Conservation (phyloP, 2,113 vertebrate genomes). For the Alces alces region DNA sequence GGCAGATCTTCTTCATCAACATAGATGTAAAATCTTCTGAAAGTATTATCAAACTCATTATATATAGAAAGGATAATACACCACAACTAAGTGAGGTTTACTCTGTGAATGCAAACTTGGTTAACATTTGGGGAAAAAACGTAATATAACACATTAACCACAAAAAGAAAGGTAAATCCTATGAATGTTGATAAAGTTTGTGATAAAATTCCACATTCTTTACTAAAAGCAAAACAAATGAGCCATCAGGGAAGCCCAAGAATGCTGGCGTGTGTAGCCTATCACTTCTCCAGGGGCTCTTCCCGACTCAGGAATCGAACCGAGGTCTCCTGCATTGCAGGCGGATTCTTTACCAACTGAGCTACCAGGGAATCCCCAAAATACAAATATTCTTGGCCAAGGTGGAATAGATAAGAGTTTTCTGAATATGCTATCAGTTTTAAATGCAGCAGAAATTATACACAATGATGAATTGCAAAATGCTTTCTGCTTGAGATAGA, state of each 20-base stretch:
- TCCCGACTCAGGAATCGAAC: rapidly evolving
- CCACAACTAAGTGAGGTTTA: neutral
- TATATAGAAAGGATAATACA: neutral
- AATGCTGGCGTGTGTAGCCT: neutral
- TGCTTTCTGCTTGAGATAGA: neutral
- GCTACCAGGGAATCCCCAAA: neutral
- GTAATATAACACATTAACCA: neutral
- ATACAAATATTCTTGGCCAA: neutral
- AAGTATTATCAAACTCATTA: neutral
- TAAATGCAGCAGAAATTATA: neutral
- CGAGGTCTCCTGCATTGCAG: neutral
- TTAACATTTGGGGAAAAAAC: neutral
- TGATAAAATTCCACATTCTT: neutral
- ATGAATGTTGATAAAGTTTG: neutral
- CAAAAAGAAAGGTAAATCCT: neutral
- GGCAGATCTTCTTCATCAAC: neutral
- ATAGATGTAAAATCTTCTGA: neutral
- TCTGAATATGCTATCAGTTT: neutral
- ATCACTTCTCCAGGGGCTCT: neutral
- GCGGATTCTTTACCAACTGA: neutral
- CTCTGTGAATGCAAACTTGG: neutral
- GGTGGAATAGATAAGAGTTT: neutral
- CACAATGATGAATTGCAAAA: neutral
- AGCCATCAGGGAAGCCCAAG: neutral
- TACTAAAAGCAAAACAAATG: neutral